Percentiles rank a stretch among this genome's conserved stretches.
phyloP scores from a whole-genome alignment of 1,140 invertebrate genomes.

The Drosophila oshimai region DNA sequence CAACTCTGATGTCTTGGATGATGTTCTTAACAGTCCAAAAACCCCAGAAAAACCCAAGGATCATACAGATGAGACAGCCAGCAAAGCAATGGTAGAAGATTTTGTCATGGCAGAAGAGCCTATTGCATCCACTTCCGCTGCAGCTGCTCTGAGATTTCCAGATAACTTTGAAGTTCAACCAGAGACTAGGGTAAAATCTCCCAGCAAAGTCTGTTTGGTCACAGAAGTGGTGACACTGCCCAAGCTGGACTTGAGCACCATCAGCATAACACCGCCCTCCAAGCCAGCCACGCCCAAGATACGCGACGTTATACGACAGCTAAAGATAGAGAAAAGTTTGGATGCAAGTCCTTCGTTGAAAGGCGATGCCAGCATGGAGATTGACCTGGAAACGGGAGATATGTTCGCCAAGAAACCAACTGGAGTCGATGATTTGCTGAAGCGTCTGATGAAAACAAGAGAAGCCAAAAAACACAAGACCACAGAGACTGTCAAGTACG shows the following conservation, averaged over 20 bases:
- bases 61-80: background rate
- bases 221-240: constrained; percentile 73
- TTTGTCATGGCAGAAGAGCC: background rate
- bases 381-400: constrained; percentile 83
- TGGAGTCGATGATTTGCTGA: constrained; percentile 84
- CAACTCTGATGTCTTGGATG: constrained; percentile 26
- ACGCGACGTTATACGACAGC: constrained; percentile 38
- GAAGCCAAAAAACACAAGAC: constrained; percentile 72
- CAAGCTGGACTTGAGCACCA: constrained; percentile 60
- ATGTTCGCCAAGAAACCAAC: constrained; percentile 79
- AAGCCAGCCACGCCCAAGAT: constrained; percentile 54
- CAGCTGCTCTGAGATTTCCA: background rate
- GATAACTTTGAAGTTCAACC: background rate
- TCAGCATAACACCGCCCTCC: constrained; percentile 45
- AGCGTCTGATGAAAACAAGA: constrained; percentile 85
- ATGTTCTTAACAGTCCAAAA: background rate
- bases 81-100: background rate
- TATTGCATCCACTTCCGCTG: constrained; percentile 7
- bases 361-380: constrained; percentile 84
- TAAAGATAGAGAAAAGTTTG: constrained; percentile 53
- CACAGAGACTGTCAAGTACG: constrained; percentile 65
- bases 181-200: background rate
- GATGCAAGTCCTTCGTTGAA: constrained; percentile 80
- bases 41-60: background rate
- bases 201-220: constrained; percentile 37